A percentile compares a stretch with the other conserved stretches of the same genome.
Evolutionary conservation across 2,113 vertebrate species (phyloP).

Genomic region (Corydoras sp.): DNA sequence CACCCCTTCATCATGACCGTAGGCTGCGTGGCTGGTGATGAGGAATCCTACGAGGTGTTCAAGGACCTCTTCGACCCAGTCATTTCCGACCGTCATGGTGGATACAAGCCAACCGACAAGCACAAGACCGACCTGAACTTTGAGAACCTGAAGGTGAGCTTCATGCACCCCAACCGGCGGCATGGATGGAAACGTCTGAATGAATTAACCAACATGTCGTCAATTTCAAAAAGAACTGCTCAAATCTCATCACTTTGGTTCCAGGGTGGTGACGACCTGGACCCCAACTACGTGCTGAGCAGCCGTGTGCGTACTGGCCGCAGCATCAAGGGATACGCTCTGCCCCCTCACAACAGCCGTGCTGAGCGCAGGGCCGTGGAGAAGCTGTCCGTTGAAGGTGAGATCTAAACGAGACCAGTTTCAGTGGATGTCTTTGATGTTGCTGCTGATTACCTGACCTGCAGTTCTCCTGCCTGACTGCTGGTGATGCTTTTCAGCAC

Average conservation of each 20-base stretch:
- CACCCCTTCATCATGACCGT: conserved; percentile 97
- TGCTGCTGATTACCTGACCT: no score
- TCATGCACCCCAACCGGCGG: no score
- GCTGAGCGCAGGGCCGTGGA: conserved; percentile 82
- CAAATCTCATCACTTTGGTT: not conserved
- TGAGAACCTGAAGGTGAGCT: conserved; percentile 83
- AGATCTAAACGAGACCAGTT: not conserved
- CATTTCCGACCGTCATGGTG: conserved; percentile 83
- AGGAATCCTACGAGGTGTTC: conserved; percentile 82
- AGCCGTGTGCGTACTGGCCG: conserved; percentile 90
- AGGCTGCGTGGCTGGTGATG: conserved; percentile 87
- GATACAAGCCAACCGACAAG: conserved; percentile 87
- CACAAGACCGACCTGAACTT: conserved; percentile 92
- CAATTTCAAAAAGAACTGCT: no score
- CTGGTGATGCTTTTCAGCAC: conserved; percentile 58
- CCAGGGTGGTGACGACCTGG: conserved; percentile 87
- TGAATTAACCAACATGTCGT: no score
- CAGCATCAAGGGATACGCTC: conserved; percentile 84
- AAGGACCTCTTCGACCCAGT: conserved; percentile 83
- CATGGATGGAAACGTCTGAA: no score
- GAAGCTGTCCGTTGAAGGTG: conserved; percentile 78
- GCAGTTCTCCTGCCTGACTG: no score
- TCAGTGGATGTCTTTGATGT: no score
- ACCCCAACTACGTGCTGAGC: conserved; percentile 85
- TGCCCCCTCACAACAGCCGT: conserved; percentile 88